Percentiles rank a stretch among this genome's conserved stretches.
These are phyloP conservation scores for Sitobion miscanthi DNA, from an alignment of 1,140 invertebrate species.

Conservation along the genomic window DNA sequence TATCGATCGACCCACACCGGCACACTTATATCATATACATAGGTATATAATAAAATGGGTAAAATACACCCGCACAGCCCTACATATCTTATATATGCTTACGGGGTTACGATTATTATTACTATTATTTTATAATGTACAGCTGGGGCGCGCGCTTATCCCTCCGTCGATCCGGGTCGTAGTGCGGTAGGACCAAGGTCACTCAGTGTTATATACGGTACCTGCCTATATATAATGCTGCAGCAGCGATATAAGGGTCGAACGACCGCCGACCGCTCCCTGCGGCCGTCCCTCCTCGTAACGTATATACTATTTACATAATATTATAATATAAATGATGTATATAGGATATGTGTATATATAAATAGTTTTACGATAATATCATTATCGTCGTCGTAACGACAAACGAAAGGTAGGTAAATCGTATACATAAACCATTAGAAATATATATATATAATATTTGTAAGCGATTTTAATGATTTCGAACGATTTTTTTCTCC, in stretches of 20 bases:
- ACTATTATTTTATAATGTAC: conserved; percentile 3
- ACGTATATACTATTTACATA: neutral
- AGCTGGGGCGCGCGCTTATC: neutral
- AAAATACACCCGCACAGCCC: neutral
- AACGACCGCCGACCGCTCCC: neutral
- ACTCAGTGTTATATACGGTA: neutral
- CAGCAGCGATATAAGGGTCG: neutral
- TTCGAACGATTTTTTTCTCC: neutral
- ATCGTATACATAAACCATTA: neutral
- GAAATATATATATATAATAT: neutral
- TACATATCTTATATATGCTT: neutral
- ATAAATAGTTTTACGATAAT: conserved; percentile 10
- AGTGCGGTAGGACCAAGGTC: conserved; percentile 56
- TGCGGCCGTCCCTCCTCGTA: neutral
- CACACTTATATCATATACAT: neutral
- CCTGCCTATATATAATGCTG: neutral
- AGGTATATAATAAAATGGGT: neutral
- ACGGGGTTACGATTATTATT: neutral
- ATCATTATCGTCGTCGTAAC: conserved; percentile 1
- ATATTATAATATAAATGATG: too few relatives aligned
- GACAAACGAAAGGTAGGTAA: neutral
- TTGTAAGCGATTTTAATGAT: neutral
- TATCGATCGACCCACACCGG: neutral
- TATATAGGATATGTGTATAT: neutral
- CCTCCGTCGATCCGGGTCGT: neutral